Percentiles rank a stretch among this genome's conserved stretches.
These are phyloP conservation scores for Temnothorax ravouxi DNA, from an alignment of 2,888 invertebrate genomes.

Conservation along the genomic window DNA sequence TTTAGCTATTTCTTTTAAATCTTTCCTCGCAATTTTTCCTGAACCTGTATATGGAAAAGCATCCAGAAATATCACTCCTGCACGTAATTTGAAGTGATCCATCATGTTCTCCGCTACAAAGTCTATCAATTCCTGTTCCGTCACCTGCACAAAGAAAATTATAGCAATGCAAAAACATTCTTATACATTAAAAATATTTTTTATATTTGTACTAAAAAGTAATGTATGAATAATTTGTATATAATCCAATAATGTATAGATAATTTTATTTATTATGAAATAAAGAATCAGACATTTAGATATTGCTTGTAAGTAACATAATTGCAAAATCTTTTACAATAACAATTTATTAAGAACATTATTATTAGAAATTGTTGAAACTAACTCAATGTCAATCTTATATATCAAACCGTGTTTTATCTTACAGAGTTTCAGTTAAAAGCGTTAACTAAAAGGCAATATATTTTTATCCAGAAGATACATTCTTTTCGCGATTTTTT, in stretches of 20 bases:
- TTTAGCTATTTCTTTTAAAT: conserved; percentile 75
- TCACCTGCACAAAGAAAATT: conserved; percentile 72
- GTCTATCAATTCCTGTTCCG: conserved; percentile 77
- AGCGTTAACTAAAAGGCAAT: not conserved
- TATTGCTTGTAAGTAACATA: not conserved
- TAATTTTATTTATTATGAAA: not conserved
- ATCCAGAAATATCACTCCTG: conserved; percentile 79
- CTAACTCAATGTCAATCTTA: not conserved
- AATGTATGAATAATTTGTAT: too few species aligned
- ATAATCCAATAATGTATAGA: not conserved
- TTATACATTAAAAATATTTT: not conserved
- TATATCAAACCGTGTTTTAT: not conserved
- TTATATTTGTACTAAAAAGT: not conserved
- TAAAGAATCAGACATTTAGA: not conserved
- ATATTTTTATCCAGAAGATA: not conserved
- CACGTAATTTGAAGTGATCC: conserved; percentile 77
- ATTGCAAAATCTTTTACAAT: not conserved
- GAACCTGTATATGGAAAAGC: conserved; percentile 76
- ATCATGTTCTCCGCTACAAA: conserved; percentile 74
- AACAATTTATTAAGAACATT: not conserved
- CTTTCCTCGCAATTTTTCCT: conserved; percentile 77
- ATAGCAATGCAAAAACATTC: not conserved
- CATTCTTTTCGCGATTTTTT: too few species aligned
- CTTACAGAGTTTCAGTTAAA: not conserved
- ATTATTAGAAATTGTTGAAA: not conserved